Evolutionary conservation across 1,140 invertebrate genomes (phyloP).

Genomic region (Trachymyrmex septentrionalis): DNA sequence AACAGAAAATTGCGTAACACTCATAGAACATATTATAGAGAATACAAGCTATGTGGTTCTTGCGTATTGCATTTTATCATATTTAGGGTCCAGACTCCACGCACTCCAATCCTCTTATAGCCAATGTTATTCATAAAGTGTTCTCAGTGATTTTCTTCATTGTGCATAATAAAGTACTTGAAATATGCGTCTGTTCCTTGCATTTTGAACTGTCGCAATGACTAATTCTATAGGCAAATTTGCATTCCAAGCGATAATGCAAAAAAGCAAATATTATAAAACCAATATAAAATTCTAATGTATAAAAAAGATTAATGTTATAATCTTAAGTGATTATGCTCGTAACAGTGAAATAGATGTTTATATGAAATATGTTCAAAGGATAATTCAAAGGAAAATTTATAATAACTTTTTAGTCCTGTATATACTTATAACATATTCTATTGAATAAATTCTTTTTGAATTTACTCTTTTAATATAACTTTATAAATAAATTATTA

Average conservation of each 20-base stretch:
- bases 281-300: slow-evolving; percentile 20
- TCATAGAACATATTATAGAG: slow-evolving; percentile 37
- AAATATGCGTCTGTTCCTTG: slow-evolving; percentile 52
- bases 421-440: slow-evolving; percentile 4
- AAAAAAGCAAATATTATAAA: slow-evolving; percentile 67
- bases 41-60: slow-evolving; percentile 59
- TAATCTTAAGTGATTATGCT: neutral
- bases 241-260: slow-evolving; percentile 79
- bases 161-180: slow-evolving; percentile 52
- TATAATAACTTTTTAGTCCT: neutral
- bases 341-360: slow-evolving; percentile 21
- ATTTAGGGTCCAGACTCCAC: slow-evolving; percentile 75
- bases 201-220: slow-evolving; percentile 60
- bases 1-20: slow-evolving; percentile 39
- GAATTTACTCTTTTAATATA: neutral
- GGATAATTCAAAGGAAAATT: slow-evolving; percentile 12
- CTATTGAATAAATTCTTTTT: neutral
- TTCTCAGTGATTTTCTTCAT: slow-evolving; percentile 57
- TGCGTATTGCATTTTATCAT: slow-evolving; percentile 34
- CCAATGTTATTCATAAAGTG: slow-evolving; percentile 65
- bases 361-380: slow-evolving; percentile 13
- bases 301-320: slow-evolving; percentile 22
- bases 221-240: slow-evolving; percentile 68
- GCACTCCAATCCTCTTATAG: slow-evolving; percentile 81
- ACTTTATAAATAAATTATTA: slow-evolving; percentile 19